Base-by-base conservation (phyloP, 2,113 vertebrate species). In the Eonycteris spelaea region DNA sequence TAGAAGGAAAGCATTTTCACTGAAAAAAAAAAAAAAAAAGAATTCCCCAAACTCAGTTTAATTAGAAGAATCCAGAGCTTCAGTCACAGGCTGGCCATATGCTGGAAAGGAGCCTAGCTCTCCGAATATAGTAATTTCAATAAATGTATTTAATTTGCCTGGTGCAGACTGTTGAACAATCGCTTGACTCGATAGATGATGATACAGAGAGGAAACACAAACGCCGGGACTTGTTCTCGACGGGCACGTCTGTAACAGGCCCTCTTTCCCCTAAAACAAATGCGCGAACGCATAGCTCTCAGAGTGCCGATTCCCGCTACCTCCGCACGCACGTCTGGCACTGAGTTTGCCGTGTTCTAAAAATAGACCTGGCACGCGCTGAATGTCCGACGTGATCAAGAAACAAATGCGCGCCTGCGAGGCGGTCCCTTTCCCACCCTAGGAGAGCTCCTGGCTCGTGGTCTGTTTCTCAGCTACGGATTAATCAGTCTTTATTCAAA, bases 311-410 rank as follows among this genome's bases (percentile, higher is more conserved):
- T 88, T 67, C 45, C 22, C 86, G 21, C 55, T 59, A 63, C 40
- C 21, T 71, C 77, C 51, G 15, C 33, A 48, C 82, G 90, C 67
- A 13, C 35, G 35, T 73, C 38, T 55, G 77, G 63, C 79, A 21
- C 53, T 90, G 30, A 78, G 38, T 94, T 86, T 79, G 43, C 90
- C 92, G 96, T 22, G 35, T 35, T 97, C 97, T 79, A 95, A 53
- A 90, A 82, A 91, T 0, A 43, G 68, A 75, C 63, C 93, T 93
- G 9, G 92, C 63, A 78, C 91, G 86, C 86, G 40, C 65, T 40
- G 24, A 98, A 82, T 91, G 83, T 74, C 53, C 94, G 93, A 88
- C 2, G 51, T 55, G 55, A 95, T 96, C 86, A 94, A 94, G 92
- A 98, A 80, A 68, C 91, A 97, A 94, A 90, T 43, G 12, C 15